Percentiles rank a stretch among this genome's conserved stretches.
phyloP scores from a whole-genome alignment of 2,888 invertebrate genomes.

The Smittia aterrima region DNA sequence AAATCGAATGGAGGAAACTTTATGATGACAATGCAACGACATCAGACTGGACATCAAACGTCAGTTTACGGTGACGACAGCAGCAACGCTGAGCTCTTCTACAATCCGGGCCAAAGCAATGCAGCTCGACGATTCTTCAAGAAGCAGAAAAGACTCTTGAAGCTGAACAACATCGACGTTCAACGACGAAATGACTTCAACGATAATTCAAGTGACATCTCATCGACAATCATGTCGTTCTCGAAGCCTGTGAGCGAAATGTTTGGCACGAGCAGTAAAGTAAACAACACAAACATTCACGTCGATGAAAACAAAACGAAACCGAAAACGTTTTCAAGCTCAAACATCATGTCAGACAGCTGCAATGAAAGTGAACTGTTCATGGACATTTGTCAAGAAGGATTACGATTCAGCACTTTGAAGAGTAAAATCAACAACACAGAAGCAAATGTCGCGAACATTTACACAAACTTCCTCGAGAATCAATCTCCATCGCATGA shows the following conservation, averaged over 20 bases:
- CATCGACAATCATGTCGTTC: slow-evolving; percentile 53
- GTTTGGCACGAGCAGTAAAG: slow-evolving; percentile 70
- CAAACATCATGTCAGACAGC: slow-evolving; percentile 66
- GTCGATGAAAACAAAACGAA: slow-evolving; percentile 58
- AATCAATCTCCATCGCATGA: slow-evolving; percentile 60
- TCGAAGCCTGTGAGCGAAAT: slow-evolving; percentile 59
- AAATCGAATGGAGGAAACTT: slow-evolving; percentile 46
- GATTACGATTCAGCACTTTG: slow-evolving; percentile 45
- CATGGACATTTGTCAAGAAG: slow-evolving; percentile 47
- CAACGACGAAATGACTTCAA: slow-evolving; percentile 57
- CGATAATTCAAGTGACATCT: slow-evolving; percentile 58
- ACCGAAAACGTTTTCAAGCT: slow-evolving; percentile 58
- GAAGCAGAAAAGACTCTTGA: slow-evolving; percentile 73
- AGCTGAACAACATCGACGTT: slow-evolving; percentile 68
- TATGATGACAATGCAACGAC: slow-evolving; percentile 26
- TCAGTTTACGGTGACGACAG: slow-evolving; percentile 44
- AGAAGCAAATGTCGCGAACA: slow-evolving; percentile 56
- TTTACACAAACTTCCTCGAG: slow-evolving; percentile 64
- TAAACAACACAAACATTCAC: slow-evolving; percentile 78
- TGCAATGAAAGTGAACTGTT: slow-evolving; percentile 58
- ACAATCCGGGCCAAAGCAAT: slow-evolving; percentile 90
- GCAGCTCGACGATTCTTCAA: slow-evolving; percentile 91
- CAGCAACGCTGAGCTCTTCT: slow-evolving; percentile 73
- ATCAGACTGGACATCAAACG: slow-evolving; percentile 5
- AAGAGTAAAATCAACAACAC: slow-evolving; percentile 51